Percentiles rank a stretch among this genome's conserved stretches.
phyloP scores from a whole-genome alignment of 2,888 invertebrate species.

The Cryptocheilus praepositus region DNA sequence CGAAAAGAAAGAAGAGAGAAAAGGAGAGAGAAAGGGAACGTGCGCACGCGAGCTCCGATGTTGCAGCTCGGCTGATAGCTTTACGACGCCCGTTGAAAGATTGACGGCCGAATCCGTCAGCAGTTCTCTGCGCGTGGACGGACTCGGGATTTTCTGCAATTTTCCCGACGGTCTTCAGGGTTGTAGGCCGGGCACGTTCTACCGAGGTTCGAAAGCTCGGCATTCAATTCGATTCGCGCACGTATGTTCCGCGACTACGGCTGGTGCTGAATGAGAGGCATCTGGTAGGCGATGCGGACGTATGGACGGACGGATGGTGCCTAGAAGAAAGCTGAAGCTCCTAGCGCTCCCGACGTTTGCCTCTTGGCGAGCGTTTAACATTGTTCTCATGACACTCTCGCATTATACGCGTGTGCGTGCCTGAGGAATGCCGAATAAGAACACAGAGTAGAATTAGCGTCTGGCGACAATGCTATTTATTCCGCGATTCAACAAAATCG shows the following conservation, averaged over 20 bases:
- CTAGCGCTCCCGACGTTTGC: too few relatives aligned
- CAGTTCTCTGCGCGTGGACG: constrained; percentile 60
- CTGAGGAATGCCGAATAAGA: too few relatives aligned
- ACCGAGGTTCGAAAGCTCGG: constrained; percentile 57
- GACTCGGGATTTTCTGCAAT: constrained; percentile 62
- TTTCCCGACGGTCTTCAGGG: constrained; percentile 49
- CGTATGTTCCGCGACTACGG: constrained; percentile 20
- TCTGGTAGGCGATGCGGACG: constrained; percentile 28
- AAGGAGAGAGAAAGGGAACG: background rate
- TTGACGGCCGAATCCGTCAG: constrained; percentile 72
- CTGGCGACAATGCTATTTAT: too few relatives aligned
- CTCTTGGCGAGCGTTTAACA: too few relatives aligned
- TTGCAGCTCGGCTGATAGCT: constrained; percentile 61
- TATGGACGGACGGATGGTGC: background rate
- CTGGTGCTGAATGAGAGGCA: constrained; percentile 30
- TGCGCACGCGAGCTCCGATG: constrained; percentile 34
- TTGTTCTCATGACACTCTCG: too few relatives aligned
- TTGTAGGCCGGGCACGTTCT: constrained; percentile 65
- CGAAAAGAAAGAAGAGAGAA: background rate
- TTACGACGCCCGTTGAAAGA: constrained; percentile 68
- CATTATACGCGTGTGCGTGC: too few relatives aligned
- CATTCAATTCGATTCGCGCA: constrained; percentile 60
- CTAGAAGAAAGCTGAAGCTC: too few relatives aligned
- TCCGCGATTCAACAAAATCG: too few relatives aligned
- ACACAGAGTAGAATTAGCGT: too few relatives aligned